Conservation (phyloP, 2,888 invertebrate genomes). For the Allacma fusca region DNA sequence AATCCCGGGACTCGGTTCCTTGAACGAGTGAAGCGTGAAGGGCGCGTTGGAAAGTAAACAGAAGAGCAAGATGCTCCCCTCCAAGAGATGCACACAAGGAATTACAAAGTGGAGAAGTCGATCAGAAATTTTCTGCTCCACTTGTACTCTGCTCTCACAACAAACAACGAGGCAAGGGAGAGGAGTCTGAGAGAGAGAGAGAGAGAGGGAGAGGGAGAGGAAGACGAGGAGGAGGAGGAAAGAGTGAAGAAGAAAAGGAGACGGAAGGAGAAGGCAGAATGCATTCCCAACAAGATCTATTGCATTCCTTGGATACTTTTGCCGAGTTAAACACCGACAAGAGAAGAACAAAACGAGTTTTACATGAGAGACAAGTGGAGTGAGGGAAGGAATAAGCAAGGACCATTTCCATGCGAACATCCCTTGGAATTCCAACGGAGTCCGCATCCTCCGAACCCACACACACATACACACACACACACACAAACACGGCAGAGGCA, state of each 20-base stretch:
- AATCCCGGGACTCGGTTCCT: too few species aligned
- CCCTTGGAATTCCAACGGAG: constrained; percentile 6
- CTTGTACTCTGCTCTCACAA: constrained; percentile 32
- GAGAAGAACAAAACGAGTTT: constrained; percentile 52
- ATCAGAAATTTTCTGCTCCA: constrained; percentile 60
- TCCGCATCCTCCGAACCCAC: neutral
- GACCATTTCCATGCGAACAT: neutral
- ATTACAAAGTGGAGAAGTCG: constrained; percentile 58
- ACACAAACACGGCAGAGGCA: neutral
- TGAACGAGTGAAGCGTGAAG: too few species aligned
- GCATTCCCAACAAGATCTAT: constrained; percentile 59
- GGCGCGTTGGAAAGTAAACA: neutral
- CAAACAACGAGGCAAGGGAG: neutral
- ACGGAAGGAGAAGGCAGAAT: constrained; percentile 36
- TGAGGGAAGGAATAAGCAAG: constrained; percentile 7
- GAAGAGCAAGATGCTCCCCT: neutral
- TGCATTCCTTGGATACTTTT: constrained; percentile 61
- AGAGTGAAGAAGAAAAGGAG: constrained; percentile 38
- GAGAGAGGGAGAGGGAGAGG: constrained; percentile 34
- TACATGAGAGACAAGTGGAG: constrained; percentile 47
- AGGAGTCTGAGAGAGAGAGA: constrained; percentile 16
- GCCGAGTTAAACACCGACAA: constrained; percentile 31
- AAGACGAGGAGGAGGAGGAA: constrained; percentile 10
- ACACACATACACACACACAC: neutral
- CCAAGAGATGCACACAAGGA: constrained; percentile 34